These are phyloP conservation scores for Sapayoa aenigma DNA, from an alignment of 2,113 vertebrate genomes.

Conservation along the genomic window DNA sequence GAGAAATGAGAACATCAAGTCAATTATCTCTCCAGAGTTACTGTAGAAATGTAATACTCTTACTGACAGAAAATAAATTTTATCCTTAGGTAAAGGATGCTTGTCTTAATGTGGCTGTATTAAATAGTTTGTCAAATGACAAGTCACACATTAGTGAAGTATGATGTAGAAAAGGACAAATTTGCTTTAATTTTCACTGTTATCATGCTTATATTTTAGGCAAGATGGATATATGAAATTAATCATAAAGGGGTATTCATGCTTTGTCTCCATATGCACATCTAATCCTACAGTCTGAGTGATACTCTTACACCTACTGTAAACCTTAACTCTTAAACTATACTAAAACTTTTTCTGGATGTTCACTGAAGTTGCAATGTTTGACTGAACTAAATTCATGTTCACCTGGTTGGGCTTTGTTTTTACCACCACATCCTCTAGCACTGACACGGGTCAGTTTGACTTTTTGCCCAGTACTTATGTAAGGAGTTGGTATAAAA, in stretches of 20 bases:
- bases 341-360: background rate
- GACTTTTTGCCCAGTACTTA: constrained; percentile 46
- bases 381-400: background rate
- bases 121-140: background rate
- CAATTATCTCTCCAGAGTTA: background rate
- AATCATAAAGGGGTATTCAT: background rate
- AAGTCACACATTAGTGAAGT: background rate
- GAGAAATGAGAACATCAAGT: background rate
- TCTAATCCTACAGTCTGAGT: background rate
- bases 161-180: background rate
- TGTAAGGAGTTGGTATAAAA: background rate
- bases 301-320: background rate
- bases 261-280: background rate
- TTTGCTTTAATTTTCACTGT: background rate
- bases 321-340: background rate
- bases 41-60: background rate
- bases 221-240: background rate
- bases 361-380: background rate
- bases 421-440: background rate
- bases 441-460: background rate
- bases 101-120: background rate
- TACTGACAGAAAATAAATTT: background rate
- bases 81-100: background rate
- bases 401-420: background rate
- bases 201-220: background rate